phyloP scores from a whole-genome alignment of 1,140 invertebrate species.

The Brachystomella parvula region DNA sequence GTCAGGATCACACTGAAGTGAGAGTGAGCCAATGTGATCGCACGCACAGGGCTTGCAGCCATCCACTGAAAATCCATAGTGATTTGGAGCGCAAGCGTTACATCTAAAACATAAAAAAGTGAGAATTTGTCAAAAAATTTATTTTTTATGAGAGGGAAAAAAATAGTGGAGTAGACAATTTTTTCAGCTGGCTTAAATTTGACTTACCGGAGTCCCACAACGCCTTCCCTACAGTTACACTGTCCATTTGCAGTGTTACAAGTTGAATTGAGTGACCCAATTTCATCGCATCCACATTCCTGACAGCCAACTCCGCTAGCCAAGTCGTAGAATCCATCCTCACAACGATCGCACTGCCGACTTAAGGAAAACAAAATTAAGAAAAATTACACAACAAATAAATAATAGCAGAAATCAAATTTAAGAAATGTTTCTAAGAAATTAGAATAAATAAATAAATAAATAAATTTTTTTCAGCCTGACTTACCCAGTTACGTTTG shows the following conservation, averaged over 20 bases:
- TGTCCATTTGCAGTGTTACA: conserved; percentile 74
- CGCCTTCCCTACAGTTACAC: conserved; percentile 74
- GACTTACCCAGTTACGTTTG: conserved; percentile 61
- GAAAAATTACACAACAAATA: no score
- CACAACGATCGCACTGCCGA: conserved; percentile 80
- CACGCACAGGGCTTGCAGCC: conserved; percentile 82
- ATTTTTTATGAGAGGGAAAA: neutral
- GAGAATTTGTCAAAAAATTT: no score
- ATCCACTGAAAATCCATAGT: conserved; percentile 79
- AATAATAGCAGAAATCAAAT: no score
- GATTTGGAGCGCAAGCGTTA: conserved; percentile 71
- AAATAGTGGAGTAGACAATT: neutral
- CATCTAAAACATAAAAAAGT: conserved; percentile 50
- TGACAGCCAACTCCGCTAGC: conserved; percentile 70
- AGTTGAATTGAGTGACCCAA: conserved; percentile 73
- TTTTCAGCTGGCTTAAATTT: neutral
- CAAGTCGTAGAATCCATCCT: conserved; percentile 75
- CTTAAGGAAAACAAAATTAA: no score
- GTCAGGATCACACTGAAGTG: conserved; percentile 69
- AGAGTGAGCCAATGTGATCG: conserved; percentile 74
- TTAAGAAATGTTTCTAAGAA: no score
- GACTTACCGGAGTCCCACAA: conserved; percentile 60
- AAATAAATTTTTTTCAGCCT: neutral
- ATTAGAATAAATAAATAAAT: neutral
- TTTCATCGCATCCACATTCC: conserved; percentile 72